A percentile compares a stretch with the other conserved stretches of the same genome.
Evolutionary conservation across 2,888 invertebrate genomes (phyloP).

Genomic region (Cylindroiulus punctatus): DNA sequence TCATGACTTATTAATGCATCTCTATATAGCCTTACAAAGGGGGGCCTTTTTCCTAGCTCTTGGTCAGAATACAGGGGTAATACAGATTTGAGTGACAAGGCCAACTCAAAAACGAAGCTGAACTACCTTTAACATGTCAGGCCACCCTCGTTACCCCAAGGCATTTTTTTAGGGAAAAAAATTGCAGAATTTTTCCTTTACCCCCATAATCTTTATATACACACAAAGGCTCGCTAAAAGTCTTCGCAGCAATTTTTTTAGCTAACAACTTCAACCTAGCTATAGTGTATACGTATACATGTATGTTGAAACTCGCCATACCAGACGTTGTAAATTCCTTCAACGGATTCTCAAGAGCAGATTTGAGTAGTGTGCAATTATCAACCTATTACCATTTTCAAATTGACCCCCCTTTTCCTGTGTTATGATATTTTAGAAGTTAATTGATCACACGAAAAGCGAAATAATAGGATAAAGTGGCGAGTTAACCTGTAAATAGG

Average conservation of each 20-base stretch:
- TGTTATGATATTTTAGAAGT: background rate
- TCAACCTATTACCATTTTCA: background rate
- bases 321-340: slow-evolving; percentile 4
- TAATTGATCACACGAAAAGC: background rate
- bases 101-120: slow-evolving; percentile 45
- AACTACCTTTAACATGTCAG: slow-evolving; percentile 41
- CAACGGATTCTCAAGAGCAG: background rate
- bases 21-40: background rate
- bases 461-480: background rate
- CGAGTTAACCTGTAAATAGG: background rate
- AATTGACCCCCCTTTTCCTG: background rate
- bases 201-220: slow-evolving; percentile 43
- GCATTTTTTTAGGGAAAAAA: slow-evolving; percentile 3
- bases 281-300: background rate
- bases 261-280: background rate
- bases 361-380: background rate
- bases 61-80: slow-evolving; percentile 41
- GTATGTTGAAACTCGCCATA: background rate
- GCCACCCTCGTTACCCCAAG: slow-evolving; percentile 33
- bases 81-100: slow-evolving; percentile 28
- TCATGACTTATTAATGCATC: slow-evolving; percentile 33
- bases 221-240: slow-evolving; percentile 1
- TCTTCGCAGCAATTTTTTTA: background rate
- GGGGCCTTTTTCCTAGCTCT: background rate
- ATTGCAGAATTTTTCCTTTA: background rate